Percentiles rank a stretch among this genome's conserved stretches.
These are phyloP conservation scores for Manis crassicaudata DNA, from an alignment of 2,797 vertebrate genomes.

Conservation along the genomic window DNA sequence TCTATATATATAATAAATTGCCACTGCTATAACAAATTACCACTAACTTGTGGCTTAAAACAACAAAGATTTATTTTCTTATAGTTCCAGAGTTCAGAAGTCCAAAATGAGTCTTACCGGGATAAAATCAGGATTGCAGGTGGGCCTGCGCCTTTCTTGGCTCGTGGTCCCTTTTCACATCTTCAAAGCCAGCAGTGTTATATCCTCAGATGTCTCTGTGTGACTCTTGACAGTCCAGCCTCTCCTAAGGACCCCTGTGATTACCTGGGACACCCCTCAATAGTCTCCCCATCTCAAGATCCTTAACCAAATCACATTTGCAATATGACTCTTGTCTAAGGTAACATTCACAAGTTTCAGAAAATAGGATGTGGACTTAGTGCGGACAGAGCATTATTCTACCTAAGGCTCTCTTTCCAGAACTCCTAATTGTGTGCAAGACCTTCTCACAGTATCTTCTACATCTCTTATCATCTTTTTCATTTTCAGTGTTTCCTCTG, in stretches of 20 bases:
- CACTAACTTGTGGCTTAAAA: neutral
- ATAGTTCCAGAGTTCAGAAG: neutral
- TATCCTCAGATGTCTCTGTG: neutral
- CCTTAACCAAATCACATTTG: neutral
- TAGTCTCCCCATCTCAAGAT: neutral
- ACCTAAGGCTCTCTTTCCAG: neutral
- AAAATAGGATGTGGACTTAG: neutral
- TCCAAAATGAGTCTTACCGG: neutral
- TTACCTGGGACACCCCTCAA: neutral
- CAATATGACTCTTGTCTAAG: neutral
- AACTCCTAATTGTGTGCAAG: neutral
- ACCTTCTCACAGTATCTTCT: neutral
- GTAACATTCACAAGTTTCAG: neutral
- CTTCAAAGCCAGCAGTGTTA: neutral
- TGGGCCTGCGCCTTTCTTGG: neutral
- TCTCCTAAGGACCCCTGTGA: neutral
- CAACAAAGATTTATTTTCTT: neutral
- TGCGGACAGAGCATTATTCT: neutral
- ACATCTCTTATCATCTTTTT: neutral
- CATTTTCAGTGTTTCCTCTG: neutral
- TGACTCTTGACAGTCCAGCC: neutral
- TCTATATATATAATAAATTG: no score
- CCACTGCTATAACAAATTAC: neutral
- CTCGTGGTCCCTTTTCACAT: neutral
- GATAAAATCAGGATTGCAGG: neutral